Conservation (phyloP, 2,113 vertebrate genomes). For the Pampusana beccarii region DNA sequence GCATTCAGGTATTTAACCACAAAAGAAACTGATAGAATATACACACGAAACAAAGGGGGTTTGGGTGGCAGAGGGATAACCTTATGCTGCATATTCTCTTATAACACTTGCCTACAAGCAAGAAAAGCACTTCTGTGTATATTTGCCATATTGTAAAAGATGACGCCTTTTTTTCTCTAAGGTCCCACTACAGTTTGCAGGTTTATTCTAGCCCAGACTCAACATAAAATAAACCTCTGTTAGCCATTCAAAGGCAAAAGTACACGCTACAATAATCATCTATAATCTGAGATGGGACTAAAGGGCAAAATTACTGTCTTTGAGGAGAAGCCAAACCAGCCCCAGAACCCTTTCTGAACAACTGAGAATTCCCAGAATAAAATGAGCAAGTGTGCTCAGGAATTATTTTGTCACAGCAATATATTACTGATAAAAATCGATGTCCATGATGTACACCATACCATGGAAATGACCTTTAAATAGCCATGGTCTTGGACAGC, state of each 20-base stretch:
- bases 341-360: neutral
- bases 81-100: neutral
- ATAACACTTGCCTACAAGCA: neutral
- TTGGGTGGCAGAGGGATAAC: neutral
- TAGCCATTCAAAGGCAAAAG: neutral
- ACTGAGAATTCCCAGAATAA: neutral
- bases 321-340: neutral
- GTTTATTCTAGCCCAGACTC: neutral
- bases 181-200: neutral
- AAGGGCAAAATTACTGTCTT: neutral
- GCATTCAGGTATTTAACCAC: neutral
- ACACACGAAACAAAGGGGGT: rapidly evolving
- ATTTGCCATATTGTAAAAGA: neutral
- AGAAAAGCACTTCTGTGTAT: neutral
- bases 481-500: neutral
- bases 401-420: neutral
- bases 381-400: neutral
- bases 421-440: neutral
- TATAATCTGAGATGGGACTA: neutral
- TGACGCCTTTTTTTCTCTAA: neutral
- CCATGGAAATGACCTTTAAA: neutral
- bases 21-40: neutral
- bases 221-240: neutral
- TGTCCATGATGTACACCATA: neutral
- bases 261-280: neutral